These are phyloP conservation scores for Onychostruthus taczanowskii DNA, from an alignment of 2,113 vertebrate species.

Conservation along the genomic window DNA sequence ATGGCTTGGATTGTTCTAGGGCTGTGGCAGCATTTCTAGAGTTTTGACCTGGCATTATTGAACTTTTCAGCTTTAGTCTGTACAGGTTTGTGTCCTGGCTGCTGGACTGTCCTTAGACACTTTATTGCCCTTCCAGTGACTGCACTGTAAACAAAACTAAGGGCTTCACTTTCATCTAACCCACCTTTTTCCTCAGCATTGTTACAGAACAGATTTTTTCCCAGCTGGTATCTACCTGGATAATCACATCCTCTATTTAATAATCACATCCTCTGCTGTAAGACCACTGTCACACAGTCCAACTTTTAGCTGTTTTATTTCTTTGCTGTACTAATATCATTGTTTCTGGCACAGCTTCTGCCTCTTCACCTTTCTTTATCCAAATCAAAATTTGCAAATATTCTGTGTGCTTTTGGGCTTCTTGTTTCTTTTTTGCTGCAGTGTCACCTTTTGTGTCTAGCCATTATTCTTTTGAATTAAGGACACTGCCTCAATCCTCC, in stretches of 20 bases:
- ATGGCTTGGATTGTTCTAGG: background rate
- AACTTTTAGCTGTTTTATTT: background rate
- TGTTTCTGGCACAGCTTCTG: background rate
- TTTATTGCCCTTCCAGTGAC: background rate
- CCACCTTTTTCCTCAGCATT: background rate
- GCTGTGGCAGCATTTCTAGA: background rate
- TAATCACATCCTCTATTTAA: background rate
- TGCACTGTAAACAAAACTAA: background rate
- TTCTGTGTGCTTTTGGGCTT: background rate
- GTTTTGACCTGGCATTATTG: background rate
- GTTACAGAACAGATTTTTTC: background rate
- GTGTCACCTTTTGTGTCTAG: background rate
- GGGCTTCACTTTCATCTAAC: background rate
- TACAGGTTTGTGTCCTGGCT: background rate
- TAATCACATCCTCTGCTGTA: background rate
- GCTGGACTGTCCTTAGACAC: background rate
- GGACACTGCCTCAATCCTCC: background rate
- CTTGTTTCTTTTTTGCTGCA: background rate
- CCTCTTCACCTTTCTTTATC: background rate
- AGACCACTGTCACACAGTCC: background rate
- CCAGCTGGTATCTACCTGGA: background rate
- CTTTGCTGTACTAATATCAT: background rate
- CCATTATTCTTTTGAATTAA: slow-evolving; percentile 3
- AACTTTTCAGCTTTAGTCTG: background rate
- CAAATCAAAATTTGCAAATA: background rate